Percentiles rank a stretch among this genome's conserved stretches.
Evolutionary conservation across 2,113 vertebrate genomes (phyloP).

Genomic region (Cervus canadensis): DNA sequence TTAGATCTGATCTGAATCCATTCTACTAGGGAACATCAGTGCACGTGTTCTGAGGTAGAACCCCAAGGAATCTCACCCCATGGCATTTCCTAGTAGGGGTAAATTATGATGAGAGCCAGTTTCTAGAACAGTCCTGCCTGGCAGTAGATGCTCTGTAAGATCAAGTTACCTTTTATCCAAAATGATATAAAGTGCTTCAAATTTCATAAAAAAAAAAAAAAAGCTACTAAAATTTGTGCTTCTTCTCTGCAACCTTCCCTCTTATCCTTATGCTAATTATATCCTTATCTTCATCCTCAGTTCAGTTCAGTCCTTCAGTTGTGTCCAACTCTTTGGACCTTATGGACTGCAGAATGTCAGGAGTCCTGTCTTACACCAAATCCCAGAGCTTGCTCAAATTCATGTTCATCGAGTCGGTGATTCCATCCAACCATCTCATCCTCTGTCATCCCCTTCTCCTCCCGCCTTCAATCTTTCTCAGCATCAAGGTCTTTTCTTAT

Average conservation of each 20-base stretch:
- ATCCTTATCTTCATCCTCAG: too few species aligned
- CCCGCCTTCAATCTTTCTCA: too few species aligned
- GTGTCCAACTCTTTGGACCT: too few species aligned
- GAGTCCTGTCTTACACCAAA: too few species aligned
- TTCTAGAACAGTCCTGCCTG: not conserved
- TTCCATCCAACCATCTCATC: too few species aligned
- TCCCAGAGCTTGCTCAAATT: too few species aligned
- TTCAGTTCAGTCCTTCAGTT: too few species aligned
- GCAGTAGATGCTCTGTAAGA: not conserved
- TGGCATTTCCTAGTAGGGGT: not conserved
- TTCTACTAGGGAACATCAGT: not conserved
- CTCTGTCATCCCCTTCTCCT: too few species aligned
- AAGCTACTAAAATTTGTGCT: not conserved
- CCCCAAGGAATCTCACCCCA: not conserved
- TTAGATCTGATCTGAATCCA: not conserved
- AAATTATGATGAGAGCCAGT: not conserved
- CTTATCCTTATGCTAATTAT: not conserved
- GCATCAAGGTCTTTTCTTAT: too few species aligned
- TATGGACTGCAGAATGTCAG: too few species aligned
- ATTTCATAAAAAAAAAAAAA: not conserved
- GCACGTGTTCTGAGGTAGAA: not conserved
- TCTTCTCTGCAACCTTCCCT: not conserved
- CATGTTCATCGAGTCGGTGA: too few species aligned
- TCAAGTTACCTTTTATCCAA: conserved; percentile 9
- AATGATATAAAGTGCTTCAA: not conserved